These are phyloP conservation scores for Platanista minor DNA, from an alignment of 2,113 vertebrate species.

Conservation along the genomic window DNA sequence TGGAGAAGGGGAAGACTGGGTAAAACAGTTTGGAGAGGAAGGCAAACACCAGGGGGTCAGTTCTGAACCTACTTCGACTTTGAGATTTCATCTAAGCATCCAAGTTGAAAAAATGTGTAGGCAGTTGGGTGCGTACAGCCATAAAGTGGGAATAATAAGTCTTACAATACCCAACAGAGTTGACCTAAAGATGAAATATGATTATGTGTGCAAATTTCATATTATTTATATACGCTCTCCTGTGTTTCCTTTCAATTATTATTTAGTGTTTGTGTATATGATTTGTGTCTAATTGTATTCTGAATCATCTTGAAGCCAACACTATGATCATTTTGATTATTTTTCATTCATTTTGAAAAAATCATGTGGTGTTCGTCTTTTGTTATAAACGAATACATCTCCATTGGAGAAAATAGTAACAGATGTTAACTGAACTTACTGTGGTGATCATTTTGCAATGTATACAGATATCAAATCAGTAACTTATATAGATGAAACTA, in stretches of 20 bases:
- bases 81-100: background rate
- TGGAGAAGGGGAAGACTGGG: background rate
- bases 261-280: background rate
- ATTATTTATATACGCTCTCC: background rate
- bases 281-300: background rate
- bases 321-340: background rate
- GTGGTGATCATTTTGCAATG: background rate
- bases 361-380: background rate
- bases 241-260: background rate
- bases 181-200: background rate
- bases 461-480: background rate
- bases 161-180: background rate
- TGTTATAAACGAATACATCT: background rate
- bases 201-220: background rate
- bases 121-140: background rate
- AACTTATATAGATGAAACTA: background rate
- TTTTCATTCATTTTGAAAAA: constrained; percentile 24
- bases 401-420: background rate
- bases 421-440: background rate
- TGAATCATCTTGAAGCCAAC: background rate
- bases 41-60: background rate
- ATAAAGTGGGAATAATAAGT: background rate
- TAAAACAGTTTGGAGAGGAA: background rate
- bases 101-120: background rate
- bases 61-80: background rate